These are phyloP conservation scores for Pluvianellus socialis DNA, from an alignment of 2,113 vertebrate genomes.

Conservation along the genomic window DNA sequence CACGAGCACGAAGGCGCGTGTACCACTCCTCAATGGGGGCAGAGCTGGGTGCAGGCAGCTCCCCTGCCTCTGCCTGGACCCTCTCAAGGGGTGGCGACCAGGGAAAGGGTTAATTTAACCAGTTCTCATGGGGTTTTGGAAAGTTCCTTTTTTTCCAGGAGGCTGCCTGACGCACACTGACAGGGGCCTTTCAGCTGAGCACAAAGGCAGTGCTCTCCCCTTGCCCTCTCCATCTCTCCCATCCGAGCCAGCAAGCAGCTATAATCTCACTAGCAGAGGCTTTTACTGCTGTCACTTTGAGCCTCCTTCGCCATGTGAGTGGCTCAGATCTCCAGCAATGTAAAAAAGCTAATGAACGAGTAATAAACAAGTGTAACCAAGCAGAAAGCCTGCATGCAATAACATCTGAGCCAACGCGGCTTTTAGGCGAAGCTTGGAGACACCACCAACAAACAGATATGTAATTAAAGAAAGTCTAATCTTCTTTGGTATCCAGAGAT, in stretches of 20 bases:
- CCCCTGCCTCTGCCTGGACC: background rate
- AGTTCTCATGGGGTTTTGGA: slow-evolving; percentile 13
- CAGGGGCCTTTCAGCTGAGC: slow-evolving; percentile 47
- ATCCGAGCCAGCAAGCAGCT: slow-evolving; percentile 19
- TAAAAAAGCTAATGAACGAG: slow-evolving; percentile 63
- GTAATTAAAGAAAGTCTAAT: slow-evolving; percentile 23
- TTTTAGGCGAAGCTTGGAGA: background rate
- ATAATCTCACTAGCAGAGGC: slow-evolving; percentile 66
- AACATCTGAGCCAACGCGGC: slow-evolving; percentile 24
- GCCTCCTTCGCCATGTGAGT: slow-evolving; percentile 39
- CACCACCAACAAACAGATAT: background rate
- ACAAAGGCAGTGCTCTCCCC: slow-evolving; percentile 40
- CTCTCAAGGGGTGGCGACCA: background rate
- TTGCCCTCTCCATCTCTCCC: slow-evolving; percentile 33
- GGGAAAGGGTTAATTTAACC: slow-evolving; percentile 51
- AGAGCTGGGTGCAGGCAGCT: background rate
- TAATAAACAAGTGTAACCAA: slow-evolving; percentile 61
- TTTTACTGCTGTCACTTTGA: slow-evolving; percentile 56
- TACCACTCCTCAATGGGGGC: too few relatives aligned
- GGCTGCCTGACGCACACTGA: slow-evolving; percentile 25
- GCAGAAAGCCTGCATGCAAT: slow-evolving; percentile 44
- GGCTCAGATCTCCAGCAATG: slow-evolving; percentile 55
- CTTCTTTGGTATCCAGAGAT: slow-evolving; percentile 25
- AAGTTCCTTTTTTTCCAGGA: slow-evolving; percentile 43
- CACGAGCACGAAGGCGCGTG: rapidly evolving